Conservation (phyloP, 2,113 vertebrate species). For the Perca schrenkii region DNA sequence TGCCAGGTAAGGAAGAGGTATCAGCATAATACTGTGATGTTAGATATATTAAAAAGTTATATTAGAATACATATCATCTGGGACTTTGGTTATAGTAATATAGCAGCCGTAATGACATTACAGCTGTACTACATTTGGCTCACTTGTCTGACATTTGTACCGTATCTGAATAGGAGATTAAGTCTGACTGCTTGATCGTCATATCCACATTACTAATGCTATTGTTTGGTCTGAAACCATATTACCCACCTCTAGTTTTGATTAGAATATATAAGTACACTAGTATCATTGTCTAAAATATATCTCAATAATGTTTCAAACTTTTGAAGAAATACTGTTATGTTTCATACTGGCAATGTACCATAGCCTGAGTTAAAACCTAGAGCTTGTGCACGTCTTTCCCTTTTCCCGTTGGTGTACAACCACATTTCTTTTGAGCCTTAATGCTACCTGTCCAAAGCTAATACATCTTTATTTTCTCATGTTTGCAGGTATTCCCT, state of each 20-base stretch:
- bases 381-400: neutral
- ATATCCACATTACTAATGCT: neutral
- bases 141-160: neutral
- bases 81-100: neutral
- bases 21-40: neutral
- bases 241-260: neutral
- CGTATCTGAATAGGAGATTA: neutral
- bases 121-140: neutral
- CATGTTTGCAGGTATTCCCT: conserved; percentile 93
- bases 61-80: neutral
- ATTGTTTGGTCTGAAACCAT: neutral
- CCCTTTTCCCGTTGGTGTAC: neutral
- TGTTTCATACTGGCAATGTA: neutral
- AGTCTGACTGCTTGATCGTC: neutral
- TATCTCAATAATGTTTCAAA: too few species aligned
- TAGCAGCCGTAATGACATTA: neutral
- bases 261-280: neutral
- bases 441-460: neutral
- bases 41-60: neutral
- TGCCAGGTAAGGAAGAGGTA: conserved; percentile 88
- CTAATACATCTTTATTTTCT: neutral
- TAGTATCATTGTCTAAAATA: neutral
- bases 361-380: neutral
- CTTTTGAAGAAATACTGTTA: neutral
- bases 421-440: neutral